Conservation (phyloP, 2,888 invertebrate species). For the Tipula lateralis region DNA sequence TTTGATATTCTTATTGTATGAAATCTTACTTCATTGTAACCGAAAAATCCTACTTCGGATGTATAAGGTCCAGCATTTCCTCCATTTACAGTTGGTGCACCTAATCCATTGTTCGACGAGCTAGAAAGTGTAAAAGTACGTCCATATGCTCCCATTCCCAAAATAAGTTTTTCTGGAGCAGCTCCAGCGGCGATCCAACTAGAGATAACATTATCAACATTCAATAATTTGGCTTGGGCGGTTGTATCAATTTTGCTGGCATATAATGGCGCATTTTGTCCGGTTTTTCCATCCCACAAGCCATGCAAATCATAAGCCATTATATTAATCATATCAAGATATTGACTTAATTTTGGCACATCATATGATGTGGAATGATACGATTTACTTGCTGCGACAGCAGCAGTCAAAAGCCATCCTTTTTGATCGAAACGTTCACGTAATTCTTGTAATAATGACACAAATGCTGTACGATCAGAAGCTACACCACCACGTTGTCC, state of each 20-base stretch:
- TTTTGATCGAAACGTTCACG: slow-evolving; percentile 42
- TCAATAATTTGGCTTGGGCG: slow-evolving; percentile 39
- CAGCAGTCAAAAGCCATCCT: slow-evolving; percentile 51
- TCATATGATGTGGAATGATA: slow-evolving; percentile 52
- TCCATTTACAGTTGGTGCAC: slow-evolving; percentile 48
- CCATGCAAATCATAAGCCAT: slow-evolving; percentile 59
- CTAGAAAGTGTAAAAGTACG: slow-evolving; percentile 47
- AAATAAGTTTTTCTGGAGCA: slow-evolving; percentile 43
- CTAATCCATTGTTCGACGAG: slow-evolving; percentile 44
- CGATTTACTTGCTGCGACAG: slow-evolving; percentile 51
- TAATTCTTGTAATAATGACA: slow-evolving; percentile 44
- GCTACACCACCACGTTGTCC: slow-evolving; percentile 73
- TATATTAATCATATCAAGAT: slow-evolving; percentile 53
- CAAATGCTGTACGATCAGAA: slow-evolving; percentile 59
- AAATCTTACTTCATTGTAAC: slow-evolving; percentile 52
- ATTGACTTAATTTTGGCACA: slow-evolving; percentile 48
- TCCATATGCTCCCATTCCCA: slow-evolving; percentile 49
- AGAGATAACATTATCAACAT: slow-evolving; percentile 41
- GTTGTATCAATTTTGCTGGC: slow-evolving; percentile 37
- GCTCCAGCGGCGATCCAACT: slow-evolving; percentile 47
- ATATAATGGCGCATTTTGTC: slow-evolving; percentile 53
- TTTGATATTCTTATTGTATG: no score
- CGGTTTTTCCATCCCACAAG: slow-evolving; percentile 50
- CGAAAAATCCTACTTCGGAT: slow-evolving; percentile 50
- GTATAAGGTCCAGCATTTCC: slow-evolving; percentile 52